Base-by-base conservation (phyloP, 2,113 vertebrate genomes). In the Melanotaenia duboulayi region DNA sequence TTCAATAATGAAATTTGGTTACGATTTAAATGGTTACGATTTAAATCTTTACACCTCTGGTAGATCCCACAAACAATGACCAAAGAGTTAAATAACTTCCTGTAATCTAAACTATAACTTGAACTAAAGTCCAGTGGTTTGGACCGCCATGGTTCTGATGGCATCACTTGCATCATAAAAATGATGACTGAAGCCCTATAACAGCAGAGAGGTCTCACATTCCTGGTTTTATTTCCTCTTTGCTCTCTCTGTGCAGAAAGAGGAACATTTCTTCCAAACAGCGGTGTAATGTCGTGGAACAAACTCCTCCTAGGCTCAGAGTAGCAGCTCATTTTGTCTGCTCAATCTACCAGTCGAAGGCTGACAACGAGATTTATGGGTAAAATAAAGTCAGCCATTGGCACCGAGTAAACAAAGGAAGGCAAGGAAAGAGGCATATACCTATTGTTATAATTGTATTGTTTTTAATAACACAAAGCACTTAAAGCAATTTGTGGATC, bases 221-320 rank as follows among this genome's bases (percentile, higher is more conserved):
- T 56, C 55, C 16, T 23, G 17, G 48, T 68, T 82, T 57, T 72
- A 76, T 78, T 65, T 24, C 40, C 71, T 55, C 54, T 39, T 67
- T 74, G 57, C 46, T 58, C 69, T 72, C 56, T 23, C 28, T 35
- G 24, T 13, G 52, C 49, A 50, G 61, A 66, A 83, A 56, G n/a
- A 5, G 71, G 56, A 76, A 37, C 58, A 50, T 78, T 73, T 65
- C 75, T 89, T 76, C 63, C 68, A 82, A 87, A 84, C 84, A 86
- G 74, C 35, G 16, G 83, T 76, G 80, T 92, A 92, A 92, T 92
- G 90, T 91, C 28, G 85, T 90, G 91, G 90, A 93, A 93, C 90
- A 90, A 89, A 90, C 84, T 87, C 83, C 84, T 90, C 57, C 77
- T 70, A 82, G 89, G 84, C 84, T 76, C 54, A 61, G 62, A 80